A percentile compares a stretch with the other conserved stretches of the same genome.
phyloP scores from a whole-genome alignment of 2,888 invertebrate genomes.

The Drosophila cognata region DNA sequence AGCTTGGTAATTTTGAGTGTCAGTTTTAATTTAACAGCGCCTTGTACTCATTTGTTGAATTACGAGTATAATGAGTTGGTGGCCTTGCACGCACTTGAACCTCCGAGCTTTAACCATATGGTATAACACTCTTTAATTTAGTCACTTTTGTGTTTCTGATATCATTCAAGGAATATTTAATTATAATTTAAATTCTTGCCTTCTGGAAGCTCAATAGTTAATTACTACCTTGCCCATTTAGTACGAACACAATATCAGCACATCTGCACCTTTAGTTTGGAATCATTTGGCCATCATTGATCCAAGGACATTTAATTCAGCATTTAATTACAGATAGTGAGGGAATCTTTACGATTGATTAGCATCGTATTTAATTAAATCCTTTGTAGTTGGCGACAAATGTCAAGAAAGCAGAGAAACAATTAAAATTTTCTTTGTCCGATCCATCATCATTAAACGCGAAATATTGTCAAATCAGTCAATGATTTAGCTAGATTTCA shows the following conservation, averaged over 20 bases:
- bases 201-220: neutral
- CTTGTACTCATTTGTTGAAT: constrained; percentile 61
- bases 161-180: neutral
- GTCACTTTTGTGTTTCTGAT: neutral
- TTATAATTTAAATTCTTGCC: neutral
- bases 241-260: constrained; percentile 4
- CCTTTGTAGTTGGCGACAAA: constrained; percentile 42
- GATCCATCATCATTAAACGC: constrained; percentile 49
- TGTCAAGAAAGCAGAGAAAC: constrained; percentile 5
- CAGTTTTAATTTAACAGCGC: constrained; percentile 52
- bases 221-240: neutral
- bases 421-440: constrained; percentile 22
- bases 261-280: constrained; percentile 2
- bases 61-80: constrained; percentile 47
- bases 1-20: constrained; percentile 62
- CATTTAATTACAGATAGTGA: neutral
- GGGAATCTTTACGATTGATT: constrained; percentile 38
- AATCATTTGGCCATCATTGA: neutral
- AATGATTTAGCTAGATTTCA: constrained; percentile 47
- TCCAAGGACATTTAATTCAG: neutral
- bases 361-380: constrained; percentile 58
- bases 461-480: constrained; percentile 17
- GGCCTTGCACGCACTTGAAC: constrained; percentile 23
- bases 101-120: neutral
- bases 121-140: neutral